Base-by-base conservation (phyloP, 2,797 vertebrate genomes). In the Peromyscus aztecus region DNA sequence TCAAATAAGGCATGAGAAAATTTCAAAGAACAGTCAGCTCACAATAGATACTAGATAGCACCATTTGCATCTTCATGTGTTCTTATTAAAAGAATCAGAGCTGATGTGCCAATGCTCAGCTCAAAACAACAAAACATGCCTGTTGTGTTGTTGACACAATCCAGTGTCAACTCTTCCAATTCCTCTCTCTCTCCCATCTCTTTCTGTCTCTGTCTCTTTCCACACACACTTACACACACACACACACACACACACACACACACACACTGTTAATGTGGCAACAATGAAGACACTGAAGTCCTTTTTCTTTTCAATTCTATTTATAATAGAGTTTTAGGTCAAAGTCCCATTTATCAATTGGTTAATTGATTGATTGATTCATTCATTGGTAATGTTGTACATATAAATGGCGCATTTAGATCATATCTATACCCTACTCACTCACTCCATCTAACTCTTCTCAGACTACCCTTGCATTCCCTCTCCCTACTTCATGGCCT, bases 11-110 rank as follows among this genome's bases (percentile, higher is more conserved):
- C 24, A 37, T 4, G 34, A 91, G 34, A 76, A 81, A 76, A 96
- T 78, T 91, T 34, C 84, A 80, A 80, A 81, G 23, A 78, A 17
- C 29, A 80, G 61, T 49, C 86, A 89, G 29, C n/a, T 27, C 29
- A 9, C 1, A 73, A 49, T 29, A 23, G 55, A 43, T 11, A 61
- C 37, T 21, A 31, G 61, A 52, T 11, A 63, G 13, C 21, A 46
- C 69, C 29, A 27, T 83, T 63, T 69, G 19, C 76, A 84, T 55
- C 89, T 9, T 23, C 37, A 65, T 13, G n/a, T 6, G 2, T 46
- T 83, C 55, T 95, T 71, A 82, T 17, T 73, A 46, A 96, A 95
- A 89, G 49, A 59, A 88, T n/a, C 10, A 63, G 69, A 90, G 29
- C 23, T 85, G 31, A 69, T 29, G 59, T 8, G 24, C 43, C 43